Conservation (phyloP, 1,140 invertebrate genomes). For the Lordiphosa stackelbergi region DNA sequence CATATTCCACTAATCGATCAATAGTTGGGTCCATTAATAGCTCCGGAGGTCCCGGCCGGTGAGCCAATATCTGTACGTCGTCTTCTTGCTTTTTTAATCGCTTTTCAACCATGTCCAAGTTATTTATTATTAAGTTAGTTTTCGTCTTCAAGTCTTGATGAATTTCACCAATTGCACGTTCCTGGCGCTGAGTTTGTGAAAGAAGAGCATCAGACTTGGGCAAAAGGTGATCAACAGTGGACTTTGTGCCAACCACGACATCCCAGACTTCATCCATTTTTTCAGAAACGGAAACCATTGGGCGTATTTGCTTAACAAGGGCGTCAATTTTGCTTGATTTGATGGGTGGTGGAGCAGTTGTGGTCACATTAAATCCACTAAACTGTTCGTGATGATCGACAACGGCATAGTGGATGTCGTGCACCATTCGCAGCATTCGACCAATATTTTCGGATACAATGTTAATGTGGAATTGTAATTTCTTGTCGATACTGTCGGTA, state of each 20-base stretch:
- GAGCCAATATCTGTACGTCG: conserved; percentile 81
- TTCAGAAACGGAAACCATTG: conserved; percentile 89
- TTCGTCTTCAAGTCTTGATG: conserved; percentile 88
- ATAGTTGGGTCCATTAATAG: conserved; percentile 86
- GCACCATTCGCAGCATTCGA: conserved; percentile 85
- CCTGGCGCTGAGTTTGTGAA: conserved; percentile 90
- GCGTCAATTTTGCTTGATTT: conserved; percentile 87
- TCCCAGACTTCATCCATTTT: conserved; percentile 95
- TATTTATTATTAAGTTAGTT: conserved; percentile 91
- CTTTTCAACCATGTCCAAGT: conserved; percentile 90
- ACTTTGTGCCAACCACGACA: conserved; percentile 91
- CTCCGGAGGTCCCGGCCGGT: conserved; percentile 84
- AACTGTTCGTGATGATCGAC: conserved; percentile 81
- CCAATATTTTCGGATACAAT: conserved; percentile 88
- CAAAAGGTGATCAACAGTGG: conserved; percentile 88
- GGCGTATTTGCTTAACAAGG: conserved; percentile 86
- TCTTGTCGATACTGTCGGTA: conserved; percentile 87
- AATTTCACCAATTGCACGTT: conserved; percentile 91
- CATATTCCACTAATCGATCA: conserved; percentile 86
- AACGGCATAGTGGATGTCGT: conserved; percentile 88
- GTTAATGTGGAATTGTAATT: conserved; percentile 90
- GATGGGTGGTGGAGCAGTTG: conserved; percentile 79
- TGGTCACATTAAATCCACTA: conserved; percentile 76
- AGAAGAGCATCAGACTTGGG: conserved; percentile 91
- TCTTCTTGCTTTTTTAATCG: conserved; percentile 89